phyloP scores from a whole-genome alignment of 2,113 vertebrate genomes.

The Pluvianellus socialis region DNA sequence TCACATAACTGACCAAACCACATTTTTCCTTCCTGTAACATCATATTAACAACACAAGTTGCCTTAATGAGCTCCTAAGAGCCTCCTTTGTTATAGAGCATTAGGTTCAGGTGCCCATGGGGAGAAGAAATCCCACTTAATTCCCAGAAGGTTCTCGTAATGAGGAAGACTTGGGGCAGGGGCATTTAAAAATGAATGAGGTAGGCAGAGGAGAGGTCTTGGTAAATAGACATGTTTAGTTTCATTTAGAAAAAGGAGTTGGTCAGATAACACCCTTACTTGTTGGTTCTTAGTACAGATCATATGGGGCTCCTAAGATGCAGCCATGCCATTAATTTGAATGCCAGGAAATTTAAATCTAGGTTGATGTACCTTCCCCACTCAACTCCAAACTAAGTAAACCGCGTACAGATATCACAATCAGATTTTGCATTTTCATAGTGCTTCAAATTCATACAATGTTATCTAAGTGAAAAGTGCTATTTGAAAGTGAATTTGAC shows the following conservation, averaged over 20 bases:
- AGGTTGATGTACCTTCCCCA: background rate
- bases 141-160: background rate
- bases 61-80: background rate
- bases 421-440: background rate
- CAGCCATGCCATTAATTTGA: background rate
- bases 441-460: background rate
- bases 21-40: background rate
- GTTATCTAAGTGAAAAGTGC: background rate
- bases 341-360: background rate
- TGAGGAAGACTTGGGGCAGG: background rate
- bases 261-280: background rate
- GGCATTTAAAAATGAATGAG: background rate
- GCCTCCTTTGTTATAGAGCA: fast-evolving
- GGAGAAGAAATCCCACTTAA: background rate
- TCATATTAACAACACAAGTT: background rate
- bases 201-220: background rate
- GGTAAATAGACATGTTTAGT: background rate
- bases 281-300: background rate
- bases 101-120: fast-evolving
- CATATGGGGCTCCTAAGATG: background rate
- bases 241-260: background rate
- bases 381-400: background rate
- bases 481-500: background rate
- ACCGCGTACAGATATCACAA: background rate
- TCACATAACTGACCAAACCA: background rate